Conservation (phyloP, 2,888 invertebrate species). For the Cistogaster globosa region DNA sequence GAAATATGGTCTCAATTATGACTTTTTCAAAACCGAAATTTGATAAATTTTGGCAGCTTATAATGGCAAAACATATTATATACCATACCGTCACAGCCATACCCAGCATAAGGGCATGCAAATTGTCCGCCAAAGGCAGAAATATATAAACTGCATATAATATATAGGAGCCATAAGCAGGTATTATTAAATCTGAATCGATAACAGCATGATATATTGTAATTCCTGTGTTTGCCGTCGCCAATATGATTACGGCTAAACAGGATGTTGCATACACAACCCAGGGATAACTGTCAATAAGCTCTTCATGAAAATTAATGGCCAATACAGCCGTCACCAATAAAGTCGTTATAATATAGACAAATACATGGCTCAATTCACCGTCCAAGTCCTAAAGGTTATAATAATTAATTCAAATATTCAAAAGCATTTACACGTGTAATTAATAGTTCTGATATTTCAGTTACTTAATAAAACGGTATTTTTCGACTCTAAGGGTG, state of each 20-base stretch:
- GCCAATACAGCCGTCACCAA: conserved; percentile 80
- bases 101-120: conserved; percentile 88
- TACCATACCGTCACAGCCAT: conserved; percentile 88
- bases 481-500: no score
- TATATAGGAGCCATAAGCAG: conserved; percentile 89
- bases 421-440: no score
- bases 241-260: conserved; percentile 84
- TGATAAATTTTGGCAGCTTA: conserved; percentile 83
- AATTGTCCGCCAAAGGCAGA: conserved; percentile 90
- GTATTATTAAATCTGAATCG: conserved; percentile 84
- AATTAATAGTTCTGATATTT: no score
- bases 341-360: conserved; percentile 78
- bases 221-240: conserved; percentile 86
- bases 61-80: conserved; percentile 85
- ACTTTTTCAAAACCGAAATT: conserved; percentile 81
- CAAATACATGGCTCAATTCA: conserved; percentile 79
- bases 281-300: conserved; percentile 81
- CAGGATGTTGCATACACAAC: conserved; percentile 82
- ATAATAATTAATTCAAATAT: conserved; percentile 1
- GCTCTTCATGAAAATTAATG: conserved; percentile 80
- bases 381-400: conserved; percentile 75
- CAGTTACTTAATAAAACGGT: no score
- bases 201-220: conserved; percentile 86
- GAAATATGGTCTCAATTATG: conserved; percentile 85
- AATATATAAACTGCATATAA: conserved; percentile 92